Evolutionary conservation across 2,797 vertebrate species (phyloP), one percentile per base, ranked within the genome.

Genomic region (Sparidentex hasta): DNA sequence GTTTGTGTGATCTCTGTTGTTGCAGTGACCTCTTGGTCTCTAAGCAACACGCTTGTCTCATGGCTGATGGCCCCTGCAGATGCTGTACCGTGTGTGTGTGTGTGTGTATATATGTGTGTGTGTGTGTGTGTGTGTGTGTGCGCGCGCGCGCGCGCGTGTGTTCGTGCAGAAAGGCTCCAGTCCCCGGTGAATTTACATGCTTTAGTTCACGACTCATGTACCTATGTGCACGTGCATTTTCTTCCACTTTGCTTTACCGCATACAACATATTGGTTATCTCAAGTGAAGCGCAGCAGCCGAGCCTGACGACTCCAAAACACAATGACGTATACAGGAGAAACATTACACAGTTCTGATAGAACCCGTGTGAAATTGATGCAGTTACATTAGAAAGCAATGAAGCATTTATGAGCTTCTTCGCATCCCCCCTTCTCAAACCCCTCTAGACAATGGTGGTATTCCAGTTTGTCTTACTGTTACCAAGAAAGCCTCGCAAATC

Each of bases 1-100:
- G 90, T 94, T 94, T 94, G 89, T 90, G 88, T 93, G 90, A 93
- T 92, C 76, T 83, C 82, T 87, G 86, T 92, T 86, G 89, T 91
- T 72, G 72, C 55, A 87, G 81, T 92, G 88, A 91, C 90, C 92
- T 91, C 86, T 84, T 88, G 90, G 92, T 93, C 87, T 92, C 92
- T 25, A 85, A 82, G 90, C 90, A 92, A 89, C 89, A 87, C 81
- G 62, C 83, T 70, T 86, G 86, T 92, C 89, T 86, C 83, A 71
- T 76, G 73, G 81, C 80, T 88, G 84, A 87, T 69, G 81, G 85
- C 58, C 81, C 74, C 76, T 78, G 86, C 81, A 78, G 87, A 86
- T 78, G 73, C 69, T 77, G 52, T 23, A 47, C 23, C 1, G 0
- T 48, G 73, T 61, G 61, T 12, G 51, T 70, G 62, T 59, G 47